These are phyloP conservation scores for Rhodeus uyekii DNA, from an alignment of 2,797 vertebrate genomes.

Conservation along the genomic window DNA sequence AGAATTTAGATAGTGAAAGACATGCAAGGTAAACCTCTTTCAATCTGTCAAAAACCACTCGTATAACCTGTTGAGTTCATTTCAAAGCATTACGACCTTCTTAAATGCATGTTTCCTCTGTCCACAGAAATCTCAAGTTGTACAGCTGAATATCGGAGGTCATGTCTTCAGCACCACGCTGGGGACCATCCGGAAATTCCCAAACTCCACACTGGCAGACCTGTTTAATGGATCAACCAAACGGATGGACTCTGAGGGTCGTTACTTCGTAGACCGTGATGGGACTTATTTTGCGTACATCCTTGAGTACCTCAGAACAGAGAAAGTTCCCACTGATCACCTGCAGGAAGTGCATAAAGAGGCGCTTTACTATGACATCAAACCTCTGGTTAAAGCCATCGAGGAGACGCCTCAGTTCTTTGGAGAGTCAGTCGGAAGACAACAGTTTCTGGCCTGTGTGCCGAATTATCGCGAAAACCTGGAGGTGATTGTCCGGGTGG, in stretches of 20 bases:
- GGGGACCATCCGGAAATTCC: constrained; percentile 82
- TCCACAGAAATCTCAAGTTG: constrained; percentile 66
- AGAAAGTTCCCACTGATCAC: constrained; percentile 77
- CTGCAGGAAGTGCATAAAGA: constrained; percentile 85
- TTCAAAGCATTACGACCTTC: not conserved
- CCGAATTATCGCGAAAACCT: constrained; percentile 90
- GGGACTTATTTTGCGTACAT: constrained; percentile 85
- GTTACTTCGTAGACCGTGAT: constrained; percentile 87
- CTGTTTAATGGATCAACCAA: constrained; percentile 75
- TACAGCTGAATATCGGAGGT: constrained; percentile 89
- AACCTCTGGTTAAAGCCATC: constrained; percentile 82
- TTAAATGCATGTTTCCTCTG: constrained; percentile 10
- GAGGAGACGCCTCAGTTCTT: constrained; percentile 87
- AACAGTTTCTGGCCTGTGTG: constrained; percentile 87
- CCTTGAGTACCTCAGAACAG: constrained; percentile 86
- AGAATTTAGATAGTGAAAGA: not conserved
- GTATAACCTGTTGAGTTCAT: not conserved
- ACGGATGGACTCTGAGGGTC: constrained; percentile 76
- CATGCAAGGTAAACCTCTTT: not conserved
- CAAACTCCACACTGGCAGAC: constrained; percentile 82
- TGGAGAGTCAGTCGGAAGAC: constrained; percentile 86
- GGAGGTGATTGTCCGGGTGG: constrained; percentile 89
- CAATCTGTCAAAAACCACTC: not conserved
- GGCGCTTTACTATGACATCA: constrained; percentile 85
- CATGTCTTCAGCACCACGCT: constrained; percentile 81